These are phyloP conservation scores for Oreochromis mossambicus DNA, from an alignment of 2,797 vertebrate species.

Conservation along the genomic window DNA sequence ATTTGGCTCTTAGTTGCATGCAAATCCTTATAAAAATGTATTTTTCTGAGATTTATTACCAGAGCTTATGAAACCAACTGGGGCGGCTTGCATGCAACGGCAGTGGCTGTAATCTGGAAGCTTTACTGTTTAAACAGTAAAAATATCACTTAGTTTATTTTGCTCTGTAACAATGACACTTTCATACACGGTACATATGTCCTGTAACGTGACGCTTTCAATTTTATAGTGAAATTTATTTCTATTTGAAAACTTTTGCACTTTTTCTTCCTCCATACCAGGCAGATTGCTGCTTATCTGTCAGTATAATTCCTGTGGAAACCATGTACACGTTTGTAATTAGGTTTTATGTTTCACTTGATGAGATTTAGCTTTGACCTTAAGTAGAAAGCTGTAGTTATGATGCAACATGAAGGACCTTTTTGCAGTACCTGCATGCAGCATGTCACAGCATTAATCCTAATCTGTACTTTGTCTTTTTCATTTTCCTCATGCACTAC, in stretches of 20 bases:
- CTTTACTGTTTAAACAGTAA: neutral
- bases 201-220: neutral
- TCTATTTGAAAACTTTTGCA: rapidly evolving
- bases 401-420: neutral
- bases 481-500: neutral
- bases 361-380: neutral
- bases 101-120: slow-evolving; percentile 8
- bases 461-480: neutral
- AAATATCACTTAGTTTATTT: neutral
- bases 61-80: slow-evolving; percentile 14
- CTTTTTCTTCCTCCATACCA: neutral
- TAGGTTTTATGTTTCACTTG: neutral
- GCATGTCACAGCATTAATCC: neutral
- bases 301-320: neutral
- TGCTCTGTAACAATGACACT: neutral
- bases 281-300: neutral
- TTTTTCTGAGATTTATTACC: neutral
- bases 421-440: neutral
- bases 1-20: neutral
- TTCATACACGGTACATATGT: neutral
- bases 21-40: neutral
- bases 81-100: slow-evolving; percentile 8
- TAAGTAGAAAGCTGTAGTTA: neutral
- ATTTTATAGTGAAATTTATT: neutral
- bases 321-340: neutral